These are phyloP conservation scores for Schizotus pectinicornis DNA, from an alignment of 2,888 invertebrate genomes.

Conservation along the genomic window DNA sequence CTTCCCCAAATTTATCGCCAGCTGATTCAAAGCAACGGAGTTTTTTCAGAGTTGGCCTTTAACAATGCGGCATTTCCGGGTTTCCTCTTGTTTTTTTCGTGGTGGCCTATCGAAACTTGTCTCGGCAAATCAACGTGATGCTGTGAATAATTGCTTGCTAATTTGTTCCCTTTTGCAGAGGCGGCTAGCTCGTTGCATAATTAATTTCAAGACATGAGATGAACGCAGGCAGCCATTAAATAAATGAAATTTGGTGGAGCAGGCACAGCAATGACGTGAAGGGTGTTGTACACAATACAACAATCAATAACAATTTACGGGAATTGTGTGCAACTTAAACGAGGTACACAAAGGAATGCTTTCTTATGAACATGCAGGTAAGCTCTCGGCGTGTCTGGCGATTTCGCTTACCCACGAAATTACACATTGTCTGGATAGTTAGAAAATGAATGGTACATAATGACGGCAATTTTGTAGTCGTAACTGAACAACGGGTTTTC, in stretches of 20 bases:
- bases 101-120: too few species aligned
- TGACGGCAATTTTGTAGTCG: too few species aligned
- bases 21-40: too few species aligned
- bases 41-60: too few species aligned
- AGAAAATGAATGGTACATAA: too few species aligned
- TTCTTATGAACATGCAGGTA: constrained; percentile 43
- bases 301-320: constrained; percentile 13
- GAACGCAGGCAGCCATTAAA: background rate
- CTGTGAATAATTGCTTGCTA: too few species aligned
- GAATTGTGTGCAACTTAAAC: constrained; percentile 9
- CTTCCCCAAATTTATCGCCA: too few species aligned
- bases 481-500: background rate
- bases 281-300: background rate
- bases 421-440: too few species aligned
- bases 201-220: constrained; percentile 3
- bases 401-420: background rate
- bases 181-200: background rate
- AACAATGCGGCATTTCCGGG: too few species aligned
- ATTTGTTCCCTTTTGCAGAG: too few species aligned
- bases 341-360: constrained; percentile 36
- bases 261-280: background rate
- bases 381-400: constrained; percentile 16
- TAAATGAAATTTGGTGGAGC: constrained; percentile 2
- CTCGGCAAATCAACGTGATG: too few species aligned
- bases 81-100: too few species aligned